Conservation (phyloP, 2,113 vertebrate species). For the Numida meleagris region DNA sequence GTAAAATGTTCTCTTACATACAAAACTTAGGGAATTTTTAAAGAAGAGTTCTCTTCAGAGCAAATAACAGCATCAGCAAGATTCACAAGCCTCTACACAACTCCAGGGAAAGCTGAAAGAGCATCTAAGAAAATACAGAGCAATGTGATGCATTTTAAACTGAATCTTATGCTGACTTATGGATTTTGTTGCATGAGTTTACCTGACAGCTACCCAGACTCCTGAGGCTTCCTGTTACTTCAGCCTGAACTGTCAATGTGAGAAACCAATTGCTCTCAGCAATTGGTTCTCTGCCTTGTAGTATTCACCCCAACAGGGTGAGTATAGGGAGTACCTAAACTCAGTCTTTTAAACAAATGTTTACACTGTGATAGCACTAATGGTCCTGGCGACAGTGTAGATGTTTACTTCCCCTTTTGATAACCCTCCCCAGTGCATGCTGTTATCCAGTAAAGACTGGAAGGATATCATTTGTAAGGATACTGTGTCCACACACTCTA, state of each 20-base stretch:
- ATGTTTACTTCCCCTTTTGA: neutral
- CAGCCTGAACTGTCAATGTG: neutral
- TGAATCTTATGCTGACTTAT: neutral
- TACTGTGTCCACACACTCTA: neutral
- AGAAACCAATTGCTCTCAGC: neutral
- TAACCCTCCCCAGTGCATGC: neutral
- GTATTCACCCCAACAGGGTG: rapidly evolving
- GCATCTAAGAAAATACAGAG: neutral
- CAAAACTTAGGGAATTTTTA: neutral
- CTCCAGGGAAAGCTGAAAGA: neutral
- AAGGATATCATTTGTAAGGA: neutral
- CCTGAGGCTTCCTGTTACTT: neutral
- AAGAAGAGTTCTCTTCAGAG: neutral
- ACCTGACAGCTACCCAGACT: neutral
- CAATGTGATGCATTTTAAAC: neutral
- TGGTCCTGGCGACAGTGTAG: neutral
- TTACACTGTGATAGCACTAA: neutral
- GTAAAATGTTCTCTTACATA: neutral
- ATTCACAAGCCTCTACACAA: neutral
- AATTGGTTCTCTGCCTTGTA: neutral
- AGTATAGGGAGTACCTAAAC: neutral
- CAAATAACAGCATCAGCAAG: neutral
- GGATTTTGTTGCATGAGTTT: neutral
- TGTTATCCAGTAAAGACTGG: neutral
- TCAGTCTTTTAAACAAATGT: neutral